Base-by-base conservation (phyloP, 2,797 vertebrate species). In the Hemitrygon akajei region DNA sequence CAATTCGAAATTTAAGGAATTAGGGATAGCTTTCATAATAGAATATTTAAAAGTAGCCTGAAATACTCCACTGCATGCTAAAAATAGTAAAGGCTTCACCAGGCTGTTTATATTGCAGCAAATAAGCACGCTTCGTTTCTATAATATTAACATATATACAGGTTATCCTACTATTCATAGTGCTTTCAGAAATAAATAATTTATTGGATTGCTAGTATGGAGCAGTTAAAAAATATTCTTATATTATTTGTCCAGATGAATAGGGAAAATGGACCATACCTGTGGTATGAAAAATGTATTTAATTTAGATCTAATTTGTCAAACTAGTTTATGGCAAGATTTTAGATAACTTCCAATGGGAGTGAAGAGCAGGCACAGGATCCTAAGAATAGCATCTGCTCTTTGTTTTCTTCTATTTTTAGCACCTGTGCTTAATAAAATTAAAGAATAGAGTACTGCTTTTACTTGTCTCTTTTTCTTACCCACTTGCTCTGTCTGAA, bases 1-100 rank as follows among this genome's bases (percentile, higher is more conserved):
- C 86, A 94, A 47, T 94, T 93, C 69, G 20, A 92, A 75, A 75
- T 75, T 92, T 92, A 92, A 92, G 71, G 71, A 75, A 75, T 73
- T 75, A 27, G 69, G 34, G 91, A 75, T 56, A 92, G 69, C 34
- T 92, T 75, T 73, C 10, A 66, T 92, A 92, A 75, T 73, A 92
- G 91, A 89, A 89, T 89, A 37, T 89, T 69, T 89, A 89, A 69
- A 89, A 89, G 69, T 69, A 89, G 60, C 86, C 63, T 37, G 63
- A 37, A 25, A 89, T 69, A 89, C n/a, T 37, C 63, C 22, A 69
- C 5, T 66, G n/a, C 69, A 69, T 20, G 34, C n/a, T 89, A 89
- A 89, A 30, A 69, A 89, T 34, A 66, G n/a, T 10, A 34, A n/a
- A 34, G 34, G n/a, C 18, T 89, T 89, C 16, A 89, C 18, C 86